A percentile compares a stretch with the other conserved stretches of the same genome.
These are phyloP conservation scores for Pogona vitticeps DNA, from an alignment of 2,113 vertebrate genomes.

Conservation along the genomic window DNA sequence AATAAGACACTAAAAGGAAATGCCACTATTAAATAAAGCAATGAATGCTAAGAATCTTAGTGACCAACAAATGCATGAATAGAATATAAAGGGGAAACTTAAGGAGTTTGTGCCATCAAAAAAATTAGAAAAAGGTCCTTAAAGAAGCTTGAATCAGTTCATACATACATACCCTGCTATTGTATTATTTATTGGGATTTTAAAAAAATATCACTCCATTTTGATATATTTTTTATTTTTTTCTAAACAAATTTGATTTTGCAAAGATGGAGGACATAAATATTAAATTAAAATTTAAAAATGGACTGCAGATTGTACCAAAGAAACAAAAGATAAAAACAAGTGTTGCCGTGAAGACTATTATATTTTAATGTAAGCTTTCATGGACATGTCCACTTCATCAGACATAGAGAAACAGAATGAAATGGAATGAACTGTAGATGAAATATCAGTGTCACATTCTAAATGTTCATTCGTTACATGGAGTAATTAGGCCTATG, in stretches of 20 bases:
- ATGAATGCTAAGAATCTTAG: not conserved
- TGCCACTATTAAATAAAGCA: slow-evolving; percentile 52
- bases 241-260: not conserved
- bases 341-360: no score
- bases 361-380: no score
- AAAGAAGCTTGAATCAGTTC: not conserved
- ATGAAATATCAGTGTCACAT: no score
- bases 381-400: no score
- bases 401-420: no score
- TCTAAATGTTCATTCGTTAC: no score
- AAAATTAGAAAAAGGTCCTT: not conserved
- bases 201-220: not conserved
- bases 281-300: not conserved
- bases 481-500: no score
- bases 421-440: no score
- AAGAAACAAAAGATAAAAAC: no score
- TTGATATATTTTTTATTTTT: not conserved
- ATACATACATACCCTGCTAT: not conserved
- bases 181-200: not conserved
- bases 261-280: not conserved
- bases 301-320: no score
- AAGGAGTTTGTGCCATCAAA: not conserved
- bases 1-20: slow-evolving; percentile 57
- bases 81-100: not conserved
- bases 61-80: not conserved